Conservation (phyloP, 1,140 invertebrate species). For the Thalassaphorura encarpata region DNA sequence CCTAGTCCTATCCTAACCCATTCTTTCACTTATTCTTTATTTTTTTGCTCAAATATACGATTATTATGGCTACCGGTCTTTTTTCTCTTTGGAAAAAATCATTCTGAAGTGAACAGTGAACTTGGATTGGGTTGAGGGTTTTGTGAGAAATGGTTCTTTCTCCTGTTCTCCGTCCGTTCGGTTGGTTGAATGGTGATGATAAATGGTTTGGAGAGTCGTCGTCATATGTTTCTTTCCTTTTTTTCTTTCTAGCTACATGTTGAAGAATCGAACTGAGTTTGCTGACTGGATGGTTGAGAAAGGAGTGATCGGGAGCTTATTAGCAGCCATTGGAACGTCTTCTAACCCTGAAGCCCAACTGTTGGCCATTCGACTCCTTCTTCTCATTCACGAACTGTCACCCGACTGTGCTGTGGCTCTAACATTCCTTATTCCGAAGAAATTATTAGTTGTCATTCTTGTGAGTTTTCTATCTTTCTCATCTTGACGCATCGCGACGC, state of each 20-base stretch:
- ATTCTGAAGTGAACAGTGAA: no score
- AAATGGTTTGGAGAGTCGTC: no score
- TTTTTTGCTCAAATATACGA: not conserved
- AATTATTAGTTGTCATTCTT: not conserved
- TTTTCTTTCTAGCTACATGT: constrained; percentile 6
- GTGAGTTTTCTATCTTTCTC: not conserved
- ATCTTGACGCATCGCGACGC: not conserved
- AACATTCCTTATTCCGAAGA: not conserved
- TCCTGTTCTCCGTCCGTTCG: no score
- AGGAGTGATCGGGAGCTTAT: constrained; percentile 10
- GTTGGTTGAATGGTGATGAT: not conserved
- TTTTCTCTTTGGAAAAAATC: not conserved
- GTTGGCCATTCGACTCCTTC: constrained; percentile 1
- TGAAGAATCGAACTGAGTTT: constrained; percentile 6
- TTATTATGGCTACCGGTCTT: not conserved
- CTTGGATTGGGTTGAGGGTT: no score
- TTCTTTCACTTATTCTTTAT: not conserved
- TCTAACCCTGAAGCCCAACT: constrained; percentile 3
- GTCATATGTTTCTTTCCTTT: no score
- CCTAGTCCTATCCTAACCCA: not conserved
- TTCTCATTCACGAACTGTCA: constrained; percentile 14
- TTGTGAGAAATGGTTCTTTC: no score
- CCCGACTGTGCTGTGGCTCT: constrained; percentile 5
- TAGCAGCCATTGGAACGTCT: constrained; percentile 2
- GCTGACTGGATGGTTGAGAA: constrained; percentile 12